phyloP scores from a whole-genome alignment of 2,797 vertebrate species.

The Amblyraja radiata region DNA sequence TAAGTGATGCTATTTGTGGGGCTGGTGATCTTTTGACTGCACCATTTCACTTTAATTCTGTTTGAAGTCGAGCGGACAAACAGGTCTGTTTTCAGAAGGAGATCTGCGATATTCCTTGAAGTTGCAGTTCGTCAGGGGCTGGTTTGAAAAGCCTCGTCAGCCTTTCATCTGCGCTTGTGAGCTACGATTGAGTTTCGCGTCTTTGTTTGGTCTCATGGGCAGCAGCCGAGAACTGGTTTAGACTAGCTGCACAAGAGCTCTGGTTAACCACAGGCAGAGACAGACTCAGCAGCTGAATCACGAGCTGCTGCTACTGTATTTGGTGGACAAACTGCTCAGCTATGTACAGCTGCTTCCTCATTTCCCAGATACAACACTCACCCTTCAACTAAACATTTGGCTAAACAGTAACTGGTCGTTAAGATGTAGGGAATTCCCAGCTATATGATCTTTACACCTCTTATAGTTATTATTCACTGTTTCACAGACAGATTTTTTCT shows the following conservation, averaged over 20 bases:
- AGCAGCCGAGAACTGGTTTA: constrained; percentile 22
- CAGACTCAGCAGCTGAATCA: background rate
- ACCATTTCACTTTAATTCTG: no score
- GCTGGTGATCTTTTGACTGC: no score
- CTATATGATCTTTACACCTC: background rate
- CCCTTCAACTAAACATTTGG: background rate
- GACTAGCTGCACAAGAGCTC: background rate
- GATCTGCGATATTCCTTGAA: background rate
- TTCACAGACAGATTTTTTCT: background rate
- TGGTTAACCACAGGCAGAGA: constrained; percentile 15
- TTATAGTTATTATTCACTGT: background rate
- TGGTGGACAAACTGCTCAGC: background rate
- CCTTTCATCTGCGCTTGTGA: constrained; percentile 10
- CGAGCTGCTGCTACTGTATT: background rate
- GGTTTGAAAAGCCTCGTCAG: background rate
- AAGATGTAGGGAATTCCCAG: background rate
- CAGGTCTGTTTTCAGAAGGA: background rate
- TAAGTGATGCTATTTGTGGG: no score
- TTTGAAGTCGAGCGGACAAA: no score
- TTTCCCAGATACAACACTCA: background rate
- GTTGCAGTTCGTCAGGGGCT: background rate
- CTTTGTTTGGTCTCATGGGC: background rate
- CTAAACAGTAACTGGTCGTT: background rate
- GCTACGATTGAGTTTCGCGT: constrained; percentile 11
- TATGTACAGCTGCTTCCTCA: background rate